A percentile compares a stretch with the other conserved stretches of the same genome.
Conservation (phyloP, 2,113 vertebrate species). For the Pantherophis guttatus region DNA sequence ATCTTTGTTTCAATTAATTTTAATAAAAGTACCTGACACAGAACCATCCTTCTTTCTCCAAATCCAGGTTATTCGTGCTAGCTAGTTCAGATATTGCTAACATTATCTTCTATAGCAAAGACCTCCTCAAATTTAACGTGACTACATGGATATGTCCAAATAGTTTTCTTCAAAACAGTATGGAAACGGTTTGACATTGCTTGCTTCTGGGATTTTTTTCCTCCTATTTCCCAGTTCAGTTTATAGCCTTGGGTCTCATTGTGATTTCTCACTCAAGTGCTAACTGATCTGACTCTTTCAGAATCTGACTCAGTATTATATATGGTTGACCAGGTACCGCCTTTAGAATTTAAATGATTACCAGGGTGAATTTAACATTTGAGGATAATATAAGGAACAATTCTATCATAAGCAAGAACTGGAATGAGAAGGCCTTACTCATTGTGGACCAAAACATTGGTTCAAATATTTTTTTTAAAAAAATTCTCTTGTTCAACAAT, state of each 20-base stretch:
- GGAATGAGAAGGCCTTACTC: background rate
- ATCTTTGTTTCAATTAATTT: background rate
- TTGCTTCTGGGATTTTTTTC: background rate
- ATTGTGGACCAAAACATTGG: background rate
- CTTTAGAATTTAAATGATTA: background rate
- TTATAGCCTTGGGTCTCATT: background rate
- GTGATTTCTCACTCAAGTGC: background rate
- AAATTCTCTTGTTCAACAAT: background rate
- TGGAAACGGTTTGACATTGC: background rate
- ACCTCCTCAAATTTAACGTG: background rate
- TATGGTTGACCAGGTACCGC: background rate
- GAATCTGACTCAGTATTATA: background rate
- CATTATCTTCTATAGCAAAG: background rate
- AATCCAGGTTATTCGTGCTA: background rate
- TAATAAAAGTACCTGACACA: background rate
- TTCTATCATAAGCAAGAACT: accelerated
- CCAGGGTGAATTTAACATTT: background rate
- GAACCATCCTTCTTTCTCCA: background rate
- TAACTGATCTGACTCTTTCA: background rate
- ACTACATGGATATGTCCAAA: background rate
- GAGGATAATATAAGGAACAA: background rate
- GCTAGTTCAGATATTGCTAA: background rate
- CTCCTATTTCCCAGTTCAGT: background rate
- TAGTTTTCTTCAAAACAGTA: background rate
- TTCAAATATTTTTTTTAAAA: background rate